Conservation (phyloP, 1,140 invertebrate species). For the Drosophila eugracilis region DNA sequence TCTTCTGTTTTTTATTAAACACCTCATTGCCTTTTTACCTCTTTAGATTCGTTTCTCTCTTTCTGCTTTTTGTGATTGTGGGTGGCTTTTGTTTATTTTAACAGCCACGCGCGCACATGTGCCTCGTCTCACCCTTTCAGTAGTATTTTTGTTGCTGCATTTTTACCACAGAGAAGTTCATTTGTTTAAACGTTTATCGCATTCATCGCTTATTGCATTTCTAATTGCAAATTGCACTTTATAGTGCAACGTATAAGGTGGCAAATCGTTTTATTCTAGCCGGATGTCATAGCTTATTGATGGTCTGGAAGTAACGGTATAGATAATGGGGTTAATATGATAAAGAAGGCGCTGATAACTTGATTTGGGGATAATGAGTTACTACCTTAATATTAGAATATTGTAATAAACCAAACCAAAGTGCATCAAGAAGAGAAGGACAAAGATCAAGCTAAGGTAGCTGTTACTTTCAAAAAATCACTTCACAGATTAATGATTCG, state of each 20-base stretch:
- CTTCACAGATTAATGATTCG: background rate
- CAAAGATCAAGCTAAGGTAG: too few species aligned
- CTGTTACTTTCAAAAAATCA: too few species aligned
- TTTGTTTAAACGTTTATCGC: constrained; percentile 56
- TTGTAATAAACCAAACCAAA: too few species aligned
- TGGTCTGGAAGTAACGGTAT: background rate
- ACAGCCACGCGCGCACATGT: constrained; percentile 66
- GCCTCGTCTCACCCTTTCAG: background rate
- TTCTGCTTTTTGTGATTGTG: constrained; percentile 31
- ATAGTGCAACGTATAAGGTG: constrained; percentile 9
- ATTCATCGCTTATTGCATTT: constrained; percentile 55
- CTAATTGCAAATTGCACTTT: constrained; percentile 45
- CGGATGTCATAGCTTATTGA: constrained; percentile 41
- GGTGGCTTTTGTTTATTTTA: constrained; percentile 65
- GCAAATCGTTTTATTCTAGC: constrained; percentile 13
- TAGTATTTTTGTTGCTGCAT: background rate
- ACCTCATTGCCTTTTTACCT: background rate
- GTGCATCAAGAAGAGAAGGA: too few species aligned
- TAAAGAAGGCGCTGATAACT: too few species aligned
- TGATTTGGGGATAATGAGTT: too few species aligned
- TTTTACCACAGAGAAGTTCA: constrained; percentile 5
- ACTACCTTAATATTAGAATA: background rate
- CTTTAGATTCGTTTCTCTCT: constrained; percentile 2
- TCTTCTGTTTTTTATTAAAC: constrained; percentile 15
- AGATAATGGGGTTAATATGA: background rate